Evolutionary conservation across 1,140 invertebrate genomes (phyloP), one percentile per base, ranked within the genome.

Genomic region (Leucophenga varia): DNA sequence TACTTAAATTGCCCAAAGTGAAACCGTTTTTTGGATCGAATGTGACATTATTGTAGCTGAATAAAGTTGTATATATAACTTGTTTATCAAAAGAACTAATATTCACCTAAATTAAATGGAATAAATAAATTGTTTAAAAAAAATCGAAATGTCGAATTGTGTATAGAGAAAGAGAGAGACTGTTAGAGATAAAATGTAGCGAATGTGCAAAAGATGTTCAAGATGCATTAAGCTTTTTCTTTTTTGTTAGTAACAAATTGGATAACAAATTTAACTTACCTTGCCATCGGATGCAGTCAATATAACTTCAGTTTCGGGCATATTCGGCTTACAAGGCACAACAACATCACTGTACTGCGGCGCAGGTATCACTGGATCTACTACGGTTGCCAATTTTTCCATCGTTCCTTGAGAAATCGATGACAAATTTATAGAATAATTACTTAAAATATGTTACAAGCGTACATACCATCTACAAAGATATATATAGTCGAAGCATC

Each of bases 241-340:
- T 32, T 32, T 32, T 3, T 2, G 2, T 32, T 3, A n/a, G 8
- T 32, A n/a, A 32, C 3, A 32, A 2, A 32, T n/a, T 32, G 3
- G 14, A 32, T n/a, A 32, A 4, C 14, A 8, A 4, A 36, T 3
- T 17, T 19, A 21, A 22, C 31, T 47, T 57, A 75, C 61, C 42
- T 69, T 56, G 16, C 73, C 64, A 40, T 59, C 61, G 30, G 77
- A 76, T 59, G 77, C 70, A 12, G 58, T 52, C 28, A 87, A 74
- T 34, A 75, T 53, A 3, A 88, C 81, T 30, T 79, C 74, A 20
- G 83, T 77, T 55, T 84, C 77, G 9, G 85, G 85, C 31, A 82
- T 82, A 21, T 86, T 82, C 37, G 86, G 85, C 57, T 82, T 81
- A 77, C 86, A 89, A 52, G 84, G 84, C 55, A 87, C 79, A 12